These are phyloP conservation scores for Andrena minutula DNA, from an alignment of 2,888 invertebrate species.

Conservation along the genomic window DNA sequence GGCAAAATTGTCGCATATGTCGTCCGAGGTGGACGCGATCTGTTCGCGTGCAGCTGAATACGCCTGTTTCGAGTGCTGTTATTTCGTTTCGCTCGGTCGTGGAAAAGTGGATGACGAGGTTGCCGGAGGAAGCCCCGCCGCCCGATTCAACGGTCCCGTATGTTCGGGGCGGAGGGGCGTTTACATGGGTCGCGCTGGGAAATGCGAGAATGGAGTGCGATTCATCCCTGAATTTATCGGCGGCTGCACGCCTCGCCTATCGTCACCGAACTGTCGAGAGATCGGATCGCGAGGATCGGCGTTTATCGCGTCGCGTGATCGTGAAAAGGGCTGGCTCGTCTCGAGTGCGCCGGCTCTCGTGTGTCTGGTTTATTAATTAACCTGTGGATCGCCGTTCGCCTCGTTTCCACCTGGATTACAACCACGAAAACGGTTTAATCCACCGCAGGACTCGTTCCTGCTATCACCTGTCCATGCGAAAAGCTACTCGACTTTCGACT, in stretches of 20 bases:
- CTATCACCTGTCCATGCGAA: constrained; percentile 12
- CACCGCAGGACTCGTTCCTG: background rate
- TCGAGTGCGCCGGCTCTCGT: constrained; percentile 27
- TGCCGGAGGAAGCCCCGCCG: background rate
- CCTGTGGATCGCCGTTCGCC: constrained; percentile 37
- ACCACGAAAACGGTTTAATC: constrained; percentile 5
- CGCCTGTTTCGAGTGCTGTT: background rate
- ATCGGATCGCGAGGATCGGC: constrained; percentile 53
- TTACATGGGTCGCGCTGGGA: background rate
- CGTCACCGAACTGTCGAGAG: constrained; percentile 38
- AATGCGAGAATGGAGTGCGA: constrained; percentile 1
- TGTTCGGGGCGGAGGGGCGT: background rate
- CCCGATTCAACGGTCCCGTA: background rate
- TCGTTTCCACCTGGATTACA: constrained; percentile 15
- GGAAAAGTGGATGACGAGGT: background rate
- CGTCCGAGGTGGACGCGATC: background rate
- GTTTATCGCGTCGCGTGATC: constrained; percentile 32
- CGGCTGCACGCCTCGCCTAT: constrained; percentile 1
- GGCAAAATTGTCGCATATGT: constrained; percentile 17
- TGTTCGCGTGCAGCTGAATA: background rate
- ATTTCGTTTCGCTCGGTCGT: background rate
- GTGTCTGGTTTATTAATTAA: constrained; percentile 51
- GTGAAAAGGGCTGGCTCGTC: constrained; percentile 19
- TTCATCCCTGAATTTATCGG: constrained; percentile 30
- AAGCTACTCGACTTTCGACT: too few relatives aligned